Conservation (phyloP, 2,113 vertebrate genomes). For the Thymallus thymallus region DNA sequence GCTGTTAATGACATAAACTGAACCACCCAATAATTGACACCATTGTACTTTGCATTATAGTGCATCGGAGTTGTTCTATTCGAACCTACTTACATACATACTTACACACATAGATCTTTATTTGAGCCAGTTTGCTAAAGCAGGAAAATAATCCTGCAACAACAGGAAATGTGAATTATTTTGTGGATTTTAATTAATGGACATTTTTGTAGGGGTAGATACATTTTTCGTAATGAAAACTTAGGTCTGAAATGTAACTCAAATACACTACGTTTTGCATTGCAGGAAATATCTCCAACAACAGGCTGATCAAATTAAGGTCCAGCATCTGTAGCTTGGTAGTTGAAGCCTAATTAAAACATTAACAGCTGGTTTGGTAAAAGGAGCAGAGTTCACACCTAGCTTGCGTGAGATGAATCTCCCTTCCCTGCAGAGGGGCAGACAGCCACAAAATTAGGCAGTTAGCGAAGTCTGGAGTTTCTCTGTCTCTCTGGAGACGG, state of each 20-base stretch:
- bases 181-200: no score
- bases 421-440: not conserved
- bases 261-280: no score
- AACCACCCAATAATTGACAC: not conserved
- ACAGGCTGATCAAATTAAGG: no score
- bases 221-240: no score
- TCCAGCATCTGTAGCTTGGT: not conserved
- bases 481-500: slow-evolving; percentile 8
- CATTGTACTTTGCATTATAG: not conserved
- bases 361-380: not conserved
- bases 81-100: no score
- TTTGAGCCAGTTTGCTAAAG: not conserved
- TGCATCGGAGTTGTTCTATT: no score
- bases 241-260: no score
- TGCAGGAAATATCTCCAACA: no score
- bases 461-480: slow-evolving; percentile 12
- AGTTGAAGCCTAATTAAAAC: not conserved
- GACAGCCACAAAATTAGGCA: slow-evolving; percentile 23
- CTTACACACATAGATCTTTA: not conserved
- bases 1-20: not conserved
- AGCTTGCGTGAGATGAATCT: slow-evolving; percentile 2
- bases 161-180: no score
- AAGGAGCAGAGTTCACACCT: slow-evolving; percentile 2
- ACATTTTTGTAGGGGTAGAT: no score
- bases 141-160: no score